A percentile compares a stretch with the other conserved stretches of the same genome.
Evolutionary conservation across 2,797 vertebrate genomes (phyloP).

Genomic region (Yasuhikotakia modesta): DNA sequence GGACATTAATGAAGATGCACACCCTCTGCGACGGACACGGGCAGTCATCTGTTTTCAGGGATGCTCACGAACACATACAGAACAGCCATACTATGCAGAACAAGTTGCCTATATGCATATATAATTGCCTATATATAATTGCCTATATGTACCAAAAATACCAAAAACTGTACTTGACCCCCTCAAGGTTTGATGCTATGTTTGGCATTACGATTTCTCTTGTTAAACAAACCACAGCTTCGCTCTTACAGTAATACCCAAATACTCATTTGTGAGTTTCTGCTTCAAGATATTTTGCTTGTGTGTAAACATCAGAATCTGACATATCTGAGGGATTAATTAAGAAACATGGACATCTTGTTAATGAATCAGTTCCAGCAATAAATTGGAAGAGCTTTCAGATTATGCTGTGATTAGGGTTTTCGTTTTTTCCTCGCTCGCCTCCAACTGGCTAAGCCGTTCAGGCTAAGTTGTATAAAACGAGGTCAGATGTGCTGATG

Average conservation of each 20-base stretch:
- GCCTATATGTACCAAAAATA: neutral
- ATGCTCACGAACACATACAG: conserved; percentile 33
- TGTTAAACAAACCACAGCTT: conserved; percentile 40
- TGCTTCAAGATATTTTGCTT: conserved; percentile 61
- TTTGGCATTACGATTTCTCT: conserved; percentile 39
- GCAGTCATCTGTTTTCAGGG: conserved; percentile 74
- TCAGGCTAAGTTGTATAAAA: conserved; percentile 53
- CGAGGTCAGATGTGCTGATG: conserved; percentile 53
- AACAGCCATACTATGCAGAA: conserved; percentile 28
- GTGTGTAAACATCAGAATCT: conserved; percentile 68
- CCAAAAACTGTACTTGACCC: neutral
- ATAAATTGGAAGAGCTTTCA: conserved; percentile 70
- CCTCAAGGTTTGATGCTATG: conserved; percentile 1
- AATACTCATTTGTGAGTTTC: conserved; percentile 59
- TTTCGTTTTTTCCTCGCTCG: neutral
- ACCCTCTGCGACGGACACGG: conserved; percentile 73
- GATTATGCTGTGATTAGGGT: conserved; percentile 64
- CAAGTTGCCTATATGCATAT: no score
- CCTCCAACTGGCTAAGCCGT: conserved; percentile 21
- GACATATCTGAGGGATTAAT: conserved; percentile 74
- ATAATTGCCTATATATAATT: conserved; percentile 31
- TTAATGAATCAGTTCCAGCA: conserved; percentile 69
- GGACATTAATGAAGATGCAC: conserved; percentile 82
- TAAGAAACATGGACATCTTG: conserved; percentile 67
- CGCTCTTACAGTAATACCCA: conserved; percentile 48